Evolutionary conservation across 2,113 vertebrate genomes (phyloP), one percentile per base, ranked within the genome.

Genomic region (Chionomys nivalis): DNA sequence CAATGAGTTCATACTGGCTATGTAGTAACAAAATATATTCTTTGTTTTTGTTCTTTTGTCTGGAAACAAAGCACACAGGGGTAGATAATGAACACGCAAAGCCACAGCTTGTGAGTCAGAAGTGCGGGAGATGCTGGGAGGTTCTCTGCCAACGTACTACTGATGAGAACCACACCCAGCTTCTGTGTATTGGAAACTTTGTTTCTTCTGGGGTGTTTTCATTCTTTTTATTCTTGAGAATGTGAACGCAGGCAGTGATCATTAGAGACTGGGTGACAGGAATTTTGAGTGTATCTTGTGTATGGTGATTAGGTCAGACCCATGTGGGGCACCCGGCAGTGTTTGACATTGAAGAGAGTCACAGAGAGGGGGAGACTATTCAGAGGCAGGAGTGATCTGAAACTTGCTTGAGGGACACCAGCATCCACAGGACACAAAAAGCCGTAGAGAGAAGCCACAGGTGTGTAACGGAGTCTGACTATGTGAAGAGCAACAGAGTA

Each of bases 221-320:
- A 3, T 31, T 47, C 14, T 49, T 19, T 49, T 78, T 49, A 49
- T 19, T 52, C 16, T 79, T 79, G 77, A 78, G 28, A 78, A 52
- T 19, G 31, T 33, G 2, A 49, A 33, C 0, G 2, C 44, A 0
- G 0, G 5, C 5, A 6, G 0, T 49, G 31, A 10, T 12, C 5
- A 4, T 6, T 5, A 14, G 42, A 65, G 78, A 28, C 14, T 0
- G 6, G 14, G 23, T 3, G 36, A 17, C 75, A 39, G 2, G 1
- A 5, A 4, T 77, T 47, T n/a, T 5, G 19, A 11, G 13, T 8
- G 0, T 1, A 0, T 23, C 23, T 7, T 5, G 9, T 9, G 6
- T 55, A 72, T 12, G 42, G 7, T 14, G 26, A 7, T 10, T 13
- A 39, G 5, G 10, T 49, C 58, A 76, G 19, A 17, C 33, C 49